Percentiles rank a stretch among this genome's conserved stretches.
phyloP scores from a whole-genome alignment of 2,888 invertebrate species.

The Gonocerus acuteangulatus region DNA sequence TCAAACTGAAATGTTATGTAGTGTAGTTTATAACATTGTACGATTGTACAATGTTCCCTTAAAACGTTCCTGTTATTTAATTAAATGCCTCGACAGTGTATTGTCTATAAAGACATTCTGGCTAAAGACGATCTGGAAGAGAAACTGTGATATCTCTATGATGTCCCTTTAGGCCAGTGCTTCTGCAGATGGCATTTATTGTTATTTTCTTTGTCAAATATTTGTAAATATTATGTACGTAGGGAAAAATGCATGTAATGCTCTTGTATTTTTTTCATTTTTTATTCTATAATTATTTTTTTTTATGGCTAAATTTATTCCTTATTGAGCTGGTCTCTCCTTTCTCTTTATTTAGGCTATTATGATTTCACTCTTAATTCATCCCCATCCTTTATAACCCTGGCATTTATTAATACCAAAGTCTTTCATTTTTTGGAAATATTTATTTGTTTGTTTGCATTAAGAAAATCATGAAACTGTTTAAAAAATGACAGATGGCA shows the following conservation, averaged over 20 bases:
- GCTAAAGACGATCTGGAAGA: slow-evolving; percentile 20
- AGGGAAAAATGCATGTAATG: slow-evolving; percentile 20
- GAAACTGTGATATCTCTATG: slow-evolving; percentile 31
- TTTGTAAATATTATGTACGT: slow-evolving; percentile 16
- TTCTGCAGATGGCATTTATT: slow-evolving; percentile 25
- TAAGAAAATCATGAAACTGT: not conserved
- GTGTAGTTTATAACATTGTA: slow-evolving; percentile 4
- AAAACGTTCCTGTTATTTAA: slow-evolving; percentile 28
- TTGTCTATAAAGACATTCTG: slow-evolving; percentile 6
- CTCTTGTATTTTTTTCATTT: slow-evolving; percentile 19
- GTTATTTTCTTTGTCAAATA: slow-evolving; percentile 24
- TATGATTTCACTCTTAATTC: slow-evolving; percentile 16
- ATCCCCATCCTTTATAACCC: slow-evolving; percentile 21
- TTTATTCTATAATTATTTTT: slow-evolving; percentile 5
- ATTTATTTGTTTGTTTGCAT: slow-evolving; percentile 27
- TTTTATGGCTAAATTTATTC: slow-evolving; percentile 2
- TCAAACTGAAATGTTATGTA: slow-evolving; percentile 20
- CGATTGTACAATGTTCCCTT: slow-evolving; percentile 1
- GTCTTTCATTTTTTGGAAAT: slow-evolving; percentile 33
- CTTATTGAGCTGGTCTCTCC: slow-evolving; percentile 24
- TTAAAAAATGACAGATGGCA: slow-evolving; percentile 14
- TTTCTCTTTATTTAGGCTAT: slow-evolving; percentile 21
- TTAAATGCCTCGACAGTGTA: slow-evolving; percentile 12
- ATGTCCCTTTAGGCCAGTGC: slow-evolving; percentile 24
- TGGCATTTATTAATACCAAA: slow-evolving; percentile 35